phyloP scores from a whole-genome alignment of 2,797 vertebrate species.

The Serranus cabrilla region DNA sequence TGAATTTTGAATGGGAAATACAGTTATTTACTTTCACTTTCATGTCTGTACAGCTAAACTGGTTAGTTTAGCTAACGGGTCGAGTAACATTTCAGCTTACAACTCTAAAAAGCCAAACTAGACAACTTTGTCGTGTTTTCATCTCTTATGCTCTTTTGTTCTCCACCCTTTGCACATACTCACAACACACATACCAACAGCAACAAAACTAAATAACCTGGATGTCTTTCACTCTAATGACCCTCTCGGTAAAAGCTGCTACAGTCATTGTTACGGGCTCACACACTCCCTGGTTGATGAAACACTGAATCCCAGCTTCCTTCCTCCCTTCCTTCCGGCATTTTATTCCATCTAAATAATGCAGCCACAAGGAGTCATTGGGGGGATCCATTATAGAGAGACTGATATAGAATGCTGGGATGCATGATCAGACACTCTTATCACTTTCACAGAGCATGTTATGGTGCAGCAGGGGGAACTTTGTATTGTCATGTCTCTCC shows the following conservation, averaged over 20 bases:
- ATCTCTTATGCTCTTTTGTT: background rate
- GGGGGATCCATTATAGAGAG: constrained; percentile 79
- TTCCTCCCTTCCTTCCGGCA: constrained; percentile 73
- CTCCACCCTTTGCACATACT: background rate
- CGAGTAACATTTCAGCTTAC: background rate
- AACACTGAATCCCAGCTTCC: constrained; percentile 69
- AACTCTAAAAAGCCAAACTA: background rate
- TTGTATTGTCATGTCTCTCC: constrained; percentile 78
- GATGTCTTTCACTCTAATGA: constrained; percentile 53
- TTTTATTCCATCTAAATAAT: constrained; percentile 86
- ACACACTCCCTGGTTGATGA: constrained; percentile 63
- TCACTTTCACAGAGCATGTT: constrained; percentile 80
- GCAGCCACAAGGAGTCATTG: constrained; percentile 79
- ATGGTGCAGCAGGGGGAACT: constrained; percentile 77
- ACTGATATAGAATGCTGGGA: constrained; percentile 79
- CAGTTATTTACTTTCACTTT: background rate
- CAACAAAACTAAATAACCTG: constrained; percentile 45
- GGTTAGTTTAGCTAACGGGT: background rate
- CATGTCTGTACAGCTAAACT: background rate
- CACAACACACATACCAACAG: constrained; percentile 20
- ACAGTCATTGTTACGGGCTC: constrained; percentile 55
- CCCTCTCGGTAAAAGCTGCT: constrained; percentile 51
- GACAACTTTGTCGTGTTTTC: constrained; percentile 12
- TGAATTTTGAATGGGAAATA: background rate
- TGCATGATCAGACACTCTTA: constrained; percentile 80